Evolutionary conservation across 1,140 invertebrate species (phyloP).

Genomic region (Choristoneura fumiferana): DNA sequence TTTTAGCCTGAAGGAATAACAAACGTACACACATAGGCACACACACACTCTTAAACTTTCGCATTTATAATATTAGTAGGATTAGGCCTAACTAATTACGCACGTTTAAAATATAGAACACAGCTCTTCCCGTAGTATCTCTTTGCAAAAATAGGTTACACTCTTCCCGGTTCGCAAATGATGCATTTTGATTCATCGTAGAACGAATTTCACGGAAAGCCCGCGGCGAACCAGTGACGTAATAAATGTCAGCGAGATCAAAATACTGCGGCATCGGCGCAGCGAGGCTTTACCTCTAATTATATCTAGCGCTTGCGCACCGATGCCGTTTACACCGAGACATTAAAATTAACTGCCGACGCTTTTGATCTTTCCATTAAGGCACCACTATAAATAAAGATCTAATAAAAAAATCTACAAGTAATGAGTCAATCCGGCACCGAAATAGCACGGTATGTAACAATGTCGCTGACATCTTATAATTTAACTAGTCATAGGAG

Average conservation of each 20-base stretch:
- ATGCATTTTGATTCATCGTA: conserved; percentile 13
- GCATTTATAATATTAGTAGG: too few relatives aligned
- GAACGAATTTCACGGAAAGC: conserved; percentile 6
- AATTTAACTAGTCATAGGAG: conserved; percentile 8
- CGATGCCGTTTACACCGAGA: conserved; percentile 64
- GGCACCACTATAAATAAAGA: conserved; percentile 65
- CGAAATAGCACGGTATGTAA: conserved; percentile 31
- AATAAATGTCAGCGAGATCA: conserved; percentile 65
- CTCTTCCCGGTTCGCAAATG: not conserved
- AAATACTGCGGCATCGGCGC: conserved; percentile 46
- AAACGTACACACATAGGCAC: too few relatives aligned
- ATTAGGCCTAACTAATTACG: too few relatives aligned
- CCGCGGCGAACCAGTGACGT: conserved; percentile 43
- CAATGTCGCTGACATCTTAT: conserved; percentile 32
- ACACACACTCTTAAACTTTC: too few relatives aligned
- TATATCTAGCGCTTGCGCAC: conserved; percentile 63
- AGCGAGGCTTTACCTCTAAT: conserved; percentile 63
- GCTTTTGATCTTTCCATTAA: conserved; percentile 77
- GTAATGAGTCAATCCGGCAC: conserved; percentile 58
- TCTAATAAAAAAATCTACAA: conserved; percentile 54
- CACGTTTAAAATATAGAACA: too few relatives aligned
- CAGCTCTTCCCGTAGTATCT: too few relatives aligned
- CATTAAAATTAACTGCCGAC: conserved; percentile 74
- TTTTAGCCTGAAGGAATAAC: too few relatives aligned
- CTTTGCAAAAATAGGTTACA: not conserved